These are phyloP conservation scores for Protomyctophum bolini DNA, from an alignment of 2,113 vertebrate species.

Conservation along the genomic window DNA sequence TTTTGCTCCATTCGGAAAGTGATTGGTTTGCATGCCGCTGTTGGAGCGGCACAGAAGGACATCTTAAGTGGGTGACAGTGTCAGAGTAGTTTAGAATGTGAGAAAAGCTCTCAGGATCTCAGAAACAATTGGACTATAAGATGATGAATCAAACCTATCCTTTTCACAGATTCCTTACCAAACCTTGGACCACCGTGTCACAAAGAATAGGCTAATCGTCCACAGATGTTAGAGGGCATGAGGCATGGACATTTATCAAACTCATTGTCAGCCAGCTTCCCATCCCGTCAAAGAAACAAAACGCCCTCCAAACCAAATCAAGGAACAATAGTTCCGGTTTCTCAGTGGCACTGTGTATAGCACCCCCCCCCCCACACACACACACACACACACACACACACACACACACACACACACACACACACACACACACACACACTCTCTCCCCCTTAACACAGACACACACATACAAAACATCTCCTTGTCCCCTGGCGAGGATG, in stretches of 20 bases:
- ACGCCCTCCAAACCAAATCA: slow-evolving; percentile 43
- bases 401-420: slow-evolving; percentile 6
- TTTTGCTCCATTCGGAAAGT: background rate
- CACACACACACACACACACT: no score
- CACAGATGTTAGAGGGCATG: slow-evolving; percentile 52
- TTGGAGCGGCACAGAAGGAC: background rate
- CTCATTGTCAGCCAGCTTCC: slow-evolving; percentile 61
- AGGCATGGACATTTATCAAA: slow-evolving; percentile 66
- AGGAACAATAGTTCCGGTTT: slow-evolving; percentile 61
- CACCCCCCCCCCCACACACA: background rate
- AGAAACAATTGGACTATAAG: slow-evolving; percentile 35
- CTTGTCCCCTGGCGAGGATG: slow-evolving; percentile 48
- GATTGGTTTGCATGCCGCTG: slow-evolving; percentile 1
- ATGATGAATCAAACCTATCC: slow-evolving; percentile 33
- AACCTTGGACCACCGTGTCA: slow-evolving; percentile 11
- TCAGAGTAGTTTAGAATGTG: slow-evolving; percentile 22
- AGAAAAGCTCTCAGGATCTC: slow-evolving; percentile 6
- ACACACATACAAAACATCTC: slow-evolving; percentile 43
- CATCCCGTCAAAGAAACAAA: slow-evolving; percentile 60
- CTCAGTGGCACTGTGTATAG: slow-evolving; percentile 16
- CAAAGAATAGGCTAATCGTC: slow-evolving; percentile 45
- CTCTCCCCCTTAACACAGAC: no score
- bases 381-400: slow-evolving; percentile 6
- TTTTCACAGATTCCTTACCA: slow-evolving; percentile 33
- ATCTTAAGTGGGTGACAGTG: background rate